These are phyloP conservation scores for Drosophila dives DNA, from an alignment of 2,888 invertebrate genomes.

Conservation along the genomic window DNA sequence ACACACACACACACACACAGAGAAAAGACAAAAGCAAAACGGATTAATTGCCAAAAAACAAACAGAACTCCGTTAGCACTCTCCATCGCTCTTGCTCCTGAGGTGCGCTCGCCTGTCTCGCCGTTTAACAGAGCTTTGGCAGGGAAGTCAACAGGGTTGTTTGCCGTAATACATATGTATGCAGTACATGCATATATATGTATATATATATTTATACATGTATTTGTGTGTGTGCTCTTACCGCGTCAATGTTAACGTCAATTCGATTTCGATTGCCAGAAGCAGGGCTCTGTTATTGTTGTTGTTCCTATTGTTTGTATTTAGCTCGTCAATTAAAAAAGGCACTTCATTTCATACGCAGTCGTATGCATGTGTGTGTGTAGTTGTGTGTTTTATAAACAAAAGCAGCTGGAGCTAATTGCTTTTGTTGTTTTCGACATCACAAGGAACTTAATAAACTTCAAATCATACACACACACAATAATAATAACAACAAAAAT, in stretches of 20 bases:
- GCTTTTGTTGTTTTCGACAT: constrained; percentile 34
- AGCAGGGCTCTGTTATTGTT: constrained; percentile 28
- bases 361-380: constrained; percentile 13
- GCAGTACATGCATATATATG: constrained; percentile 18
- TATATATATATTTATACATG: constrained; percentile 6
- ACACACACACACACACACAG: constrained; percentile 5
- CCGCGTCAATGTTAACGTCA: constrained; percentile 73
- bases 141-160: constrained; percentile 51
- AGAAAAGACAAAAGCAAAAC: constrained; percentile 66
- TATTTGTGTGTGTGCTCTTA: constrained; percentile 52
- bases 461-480: constrained; percentile 31
- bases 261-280: constrained; percentile 69
- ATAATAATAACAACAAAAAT: constrained; percentile 18
- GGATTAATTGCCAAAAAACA: constrained; percentile 74
- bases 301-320: constrained; percentile 36
- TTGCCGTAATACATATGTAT: constrained; percentile 15
- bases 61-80: constrained; percentile 22
- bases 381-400: constrained; percentile 46
- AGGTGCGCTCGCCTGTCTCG: constrained; percentile 6
- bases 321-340: constrained; percentile 70
- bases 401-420: constrained; percentile 56
- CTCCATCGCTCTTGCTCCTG: constrained; percentile 2
- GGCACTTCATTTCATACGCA: constrained; percentile 67
- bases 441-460: constrained; percentile 67
- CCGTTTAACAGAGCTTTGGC: constrained; percentile 36